Base-by-base conservation (phyloP, 2,113 vertebrate species). In the Chaenocephalus aceratus region DNA sequence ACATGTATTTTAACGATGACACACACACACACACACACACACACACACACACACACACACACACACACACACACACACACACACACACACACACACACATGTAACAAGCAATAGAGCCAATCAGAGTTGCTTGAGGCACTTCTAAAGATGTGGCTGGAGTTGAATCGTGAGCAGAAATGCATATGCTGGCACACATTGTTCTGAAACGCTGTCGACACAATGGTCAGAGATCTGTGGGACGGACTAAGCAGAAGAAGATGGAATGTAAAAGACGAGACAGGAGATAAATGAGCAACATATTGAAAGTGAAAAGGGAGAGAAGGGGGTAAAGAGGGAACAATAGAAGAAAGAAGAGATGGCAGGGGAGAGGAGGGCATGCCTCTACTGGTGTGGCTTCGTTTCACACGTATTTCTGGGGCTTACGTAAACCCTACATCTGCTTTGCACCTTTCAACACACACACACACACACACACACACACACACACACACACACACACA, bases 341-440 rank as follows among this genome's bases (percentile, higher is more conserved):
- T 30, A 53, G 62, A 63, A 66, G 77, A 82, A 83, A 82, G 70
- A 82, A 70, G 78, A 83, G 51, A 83, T 77, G 67, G 69, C 64
- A 64, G 79, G 34, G 65, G 62, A 85, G 65, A 79, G 80, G 75
- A 87, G 70, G 88, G 72, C 93, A 87, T 70, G 93, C 79, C 91
- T 90, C 80, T 82, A 90, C 93, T 90, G 87, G 92, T 80, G 77
- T 44, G 65, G 79, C 84, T 89, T 18, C 88, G 84, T 88, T 86
- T 84, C 76, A 80, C 85, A 82, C 69, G 78, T 76, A 83, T 81
- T 88, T 89, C 84, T 86, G 76, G 75, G 88, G 72, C 85, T 94
- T 92, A 92, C 77, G 86, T 92, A 89, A 93, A 77, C 74, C 80
- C 80, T 90, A 65, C 85, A 91, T 91, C 90, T 92, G 91, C 86